These are phyloP conservation scores for Oophaga pumilio DNA, from an alignment of 2,113 vertebrate genomes.

Conservation along the genomic window DNA sequence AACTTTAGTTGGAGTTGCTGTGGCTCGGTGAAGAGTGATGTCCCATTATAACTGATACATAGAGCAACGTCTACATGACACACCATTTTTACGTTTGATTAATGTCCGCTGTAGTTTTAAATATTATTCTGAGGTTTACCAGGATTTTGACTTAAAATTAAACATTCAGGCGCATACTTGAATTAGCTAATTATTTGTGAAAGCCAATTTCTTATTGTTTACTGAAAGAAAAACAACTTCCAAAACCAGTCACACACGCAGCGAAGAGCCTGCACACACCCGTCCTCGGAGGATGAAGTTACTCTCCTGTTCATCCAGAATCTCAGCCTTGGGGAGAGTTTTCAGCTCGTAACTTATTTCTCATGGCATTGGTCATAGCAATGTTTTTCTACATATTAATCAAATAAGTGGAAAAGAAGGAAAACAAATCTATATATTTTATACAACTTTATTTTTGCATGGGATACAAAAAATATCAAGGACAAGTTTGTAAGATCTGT, in stretches of 20 bases:
- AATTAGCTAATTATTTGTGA: conserved; percentile 72
- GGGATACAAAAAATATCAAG: background rate
- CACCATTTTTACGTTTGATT: conserved; percentile 51
- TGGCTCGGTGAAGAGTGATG: conserved; percentile 21
- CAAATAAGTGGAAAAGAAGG: too few relatives aligned
- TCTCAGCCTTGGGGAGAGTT: background rate
- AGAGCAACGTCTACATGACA: conserved; percentile 42
- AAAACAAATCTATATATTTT: too few relatives aligned
- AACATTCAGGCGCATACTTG: conserved; percentile 74
- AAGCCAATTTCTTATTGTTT: conserved; percentile 70
- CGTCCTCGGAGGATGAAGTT: conserved; percentile 12
- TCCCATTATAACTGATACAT: conserved; percentile 42
- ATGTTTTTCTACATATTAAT: background rate
- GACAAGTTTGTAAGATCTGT: background rate
- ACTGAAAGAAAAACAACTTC: conserved; percentile 62
- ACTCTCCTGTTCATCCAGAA: conserved; percentile 18
- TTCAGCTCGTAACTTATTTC: background rate
- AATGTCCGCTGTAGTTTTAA: conserved; percentile 67
- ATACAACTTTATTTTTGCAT: background rate
- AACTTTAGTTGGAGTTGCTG: conserved; percentile 42
- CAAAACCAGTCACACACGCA: background rate
- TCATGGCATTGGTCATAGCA: background rate
- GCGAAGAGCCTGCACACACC: conserved; percentile 20
- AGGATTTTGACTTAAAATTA: conserved; percentile 75
- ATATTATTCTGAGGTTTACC: conserved; percentile 70